Evolutionary conservation across 2,797 vertebrate genomes (phyloP).

Genomic region (Microctenopoma stevenorrisi): DNA sequence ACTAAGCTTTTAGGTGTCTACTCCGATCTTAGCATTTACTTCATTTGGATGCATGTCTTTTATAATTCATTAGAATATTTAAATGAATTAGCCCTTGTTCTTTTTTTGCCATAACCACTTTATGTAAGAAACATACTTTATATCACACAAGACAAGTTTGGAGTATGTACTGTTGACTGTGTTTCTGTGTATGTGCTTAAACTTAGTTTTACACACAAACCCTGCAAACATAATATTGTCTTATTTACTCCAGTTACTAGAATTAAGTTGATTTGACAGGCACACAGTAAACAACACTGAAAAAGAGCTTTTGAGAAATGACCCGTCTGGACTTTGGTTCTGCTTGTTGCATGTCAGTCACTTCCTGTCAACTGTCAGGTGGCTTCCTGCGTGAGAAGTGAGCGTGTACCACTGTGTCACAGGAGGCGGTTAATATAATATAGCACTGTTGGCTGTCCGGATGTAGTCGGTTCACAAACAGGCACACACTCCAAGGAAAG

Average conservation of each 20-base stretch:
- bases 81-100: not conserved
- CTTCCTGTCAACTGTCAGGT: conserved; percentile 62
- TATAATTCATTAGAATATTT: not conserved
- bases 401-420: conserved; percentile 46
- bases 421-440: conserved; percentile 17
- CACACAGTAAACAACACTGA: not conserved
- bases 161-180: not conserved
- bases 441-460: conserved; percentile 17
- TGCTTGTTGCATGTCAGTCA: conserved; percentile 52
- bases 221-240: not conserved
- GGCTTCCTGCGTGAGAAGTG: conserved; percentile 61
- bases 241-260: not conserved
- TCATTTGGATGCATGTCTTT: not conserved
- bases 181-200: not conserved
- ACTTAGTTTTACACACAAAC: not conserved
- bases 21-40: not conserved
- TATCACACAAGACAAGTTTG: not conserved
- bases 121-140: not conserved
- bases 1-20: not conserved
- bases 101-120: not conserved
- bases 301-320: conserved; percentile 70
- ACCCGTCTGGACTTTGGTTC: conserved; percentile 47
- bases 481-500: not conserved
- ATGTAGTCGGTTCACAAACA: conserved; percentile 30
- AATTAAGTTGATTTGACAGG: not conserved